These are phyloP conservation scores for Balanococcus diminutus DNA, from an alignment of 2,888 invertebrate genomes.

Conservation along the genomic window DNA sequence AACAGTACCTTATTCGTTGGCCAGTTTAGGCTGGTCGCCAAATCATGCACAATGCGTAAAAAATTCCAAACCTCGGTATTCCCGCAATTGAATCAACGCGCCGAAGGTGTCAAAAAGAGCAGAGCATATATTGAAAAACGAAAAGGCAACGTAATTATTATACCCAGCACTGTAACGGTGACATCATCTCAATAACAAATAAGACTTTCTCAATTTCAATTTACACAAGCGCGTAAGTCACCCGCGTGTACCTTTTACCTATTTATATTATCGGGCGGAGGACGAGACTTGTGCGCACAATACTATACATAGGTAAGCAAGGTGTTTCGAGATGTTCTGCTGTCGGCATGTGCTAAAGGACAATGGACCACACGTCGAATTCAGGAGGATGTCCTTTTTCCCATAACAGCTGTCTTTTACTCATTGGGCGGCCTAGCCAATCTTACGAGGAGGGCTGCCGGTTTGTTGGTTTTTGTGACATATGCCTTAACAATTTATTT, in stretches of 20 bases:
- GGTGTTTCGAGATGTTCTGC: slow-evolving; percentile 10
- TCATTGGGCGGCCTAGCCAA: slow-evolving; percentile 11
- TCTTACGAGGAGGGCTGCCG: background rate
- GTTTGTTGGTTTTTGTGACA: slow-evolving; percentile 15
- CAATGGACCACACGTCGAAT: slow-evolving; percentile 37
- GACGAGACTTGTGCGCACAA: too few relatives aligned
- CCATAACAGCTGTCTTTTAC: background rate
- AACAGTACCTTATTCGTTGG: slow-evolving; percentile 2
- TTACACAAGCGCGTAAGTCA: background rate
- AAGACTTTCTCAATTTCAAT: background rate
- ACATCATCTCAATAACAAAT: background rate
- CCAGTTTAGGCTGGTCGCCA: slow-evolving; percentile 20
- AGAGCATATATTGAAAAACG: background rate
- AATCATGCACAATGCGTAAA: background rate
- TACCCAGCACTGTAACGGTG: background rate
- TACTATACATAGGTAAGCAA: background rate
- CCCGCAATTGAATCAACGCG: background rate
- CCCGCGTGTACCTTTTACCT: background rate
- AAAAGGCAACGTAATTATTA: background rate
- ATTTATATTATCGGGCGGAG: background rate
- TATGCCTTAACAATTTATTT: background rate
- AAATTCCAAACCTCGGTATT: background rate
- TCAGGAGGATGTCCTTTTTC: slow-evolving; percentile 16
- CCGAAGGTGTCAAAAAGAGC: background rate
- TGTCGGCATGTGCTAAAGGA: slow-evolving; percentile 37